phyloP scores from a whole-genome alignment of 1,140 invertebrate genomes.

The Cheumatopsyche charites region DNA sequence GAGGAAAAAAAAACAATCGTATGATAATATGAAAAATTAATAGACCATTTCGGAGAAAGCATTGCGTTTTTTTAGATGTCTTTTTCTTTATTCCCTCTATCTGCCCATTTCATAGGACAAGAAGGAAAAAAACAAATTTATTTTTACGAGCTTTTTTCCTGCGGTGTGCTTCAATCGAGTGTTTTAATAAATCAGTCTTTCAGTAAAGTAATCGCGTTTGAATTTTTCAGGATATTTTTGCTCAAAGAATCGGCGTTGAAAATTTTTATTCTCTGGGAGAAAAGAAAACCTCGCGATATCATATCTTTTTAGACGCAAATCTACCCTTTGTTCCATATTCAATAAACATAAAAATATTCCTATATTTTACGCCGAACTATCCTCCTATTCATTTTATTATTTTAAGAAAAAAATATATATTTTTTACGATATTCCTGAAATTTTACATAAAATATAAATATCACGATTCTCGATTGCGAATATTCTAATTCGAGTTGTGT shows the following conservation, averaged over 20 bases:
- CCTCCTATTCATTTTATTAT: background rate
- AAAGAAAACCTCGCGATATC: conserved; percentile 8
- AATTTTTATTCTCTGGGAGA: conserved; percentile 7
- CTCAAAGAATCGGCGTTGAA: conserved; percentile 18
- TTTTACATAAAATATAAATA: background rate
- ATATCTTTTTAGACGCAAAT: conserved; percentile 24
- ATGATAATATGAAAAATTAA: conserved; percentile 34
- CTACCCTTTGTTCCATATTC: conserved; percentile 25
- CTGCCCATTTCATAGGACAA: conserved; percentile 25
- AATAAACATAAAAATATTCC: conserved; percentile 27
- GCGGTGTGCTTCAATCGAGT: conserved; percentile 27
- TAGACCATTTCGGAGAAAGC: conserved; percentile 30
- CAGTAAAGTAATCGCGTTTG: conserved; percentile 24
- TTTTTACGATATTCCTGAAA: background rate
- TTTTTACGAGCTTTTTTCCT: conserved; percentile 22
- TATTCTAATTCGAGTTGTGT: too few species aligned
- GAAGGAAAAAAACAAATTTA: conserved; percentile 27
- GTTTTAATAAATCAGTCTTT: conserved; percentile 28
- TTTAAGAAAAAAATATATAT: background rate
- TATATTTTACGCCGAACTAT: background rate
- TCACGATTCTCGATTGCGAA: too few species aligned
- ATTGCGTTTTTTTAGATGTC: conserved; percentile 22
- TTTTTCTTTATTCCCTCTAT: conserved; percentile 24
- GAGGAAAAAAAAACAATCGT: conserved; percentile 30
- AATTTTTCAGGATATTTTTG: conserved; percentile 26